Percentiles rank a stretch among this genome's conserved stretches.
Evolutionary conservation across 2,113 vertebrate genomes (phyloP).

Genomic region (Indri indri): DNA sequence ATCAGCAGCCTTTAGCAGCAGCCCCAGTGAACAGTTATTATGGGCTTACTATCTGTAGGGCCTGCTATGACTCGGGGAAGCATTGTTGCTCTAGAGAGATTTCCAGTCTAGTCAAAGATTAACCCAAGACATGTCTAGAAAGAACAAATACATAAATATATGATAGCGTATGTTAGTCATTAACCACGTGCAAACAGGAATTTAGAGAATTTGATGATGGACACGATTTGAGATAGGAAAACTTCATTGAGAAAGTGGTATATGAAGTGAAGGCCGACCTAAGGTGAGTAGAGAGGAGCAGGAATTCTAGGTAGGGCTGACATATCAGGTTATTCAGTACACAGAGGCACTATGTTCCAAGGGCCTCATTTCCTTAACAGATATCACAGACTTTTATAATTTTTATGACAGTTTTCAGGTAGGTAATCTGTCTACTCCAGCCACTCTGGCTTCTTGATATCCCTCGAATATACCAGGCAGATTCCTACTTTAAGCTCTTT

Average conservation of each 20-base stretch:
- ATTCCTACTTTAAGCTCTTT: neutral
- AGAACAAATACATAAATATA: neutral
- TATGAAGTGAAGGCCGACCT: no score
- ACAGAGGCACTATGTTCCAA: neutral
- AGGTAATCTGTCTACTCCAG: neutral
- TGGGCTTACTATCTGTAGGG: neutral
- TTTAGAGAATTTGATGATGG: neutral
- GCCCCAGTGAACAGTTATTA: neutral
- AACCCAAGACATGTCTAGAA: neutral
- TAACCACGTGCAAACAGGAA: neutral
- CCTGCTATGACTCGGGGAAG: neutral
- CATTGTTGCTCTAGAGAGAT: neutral
- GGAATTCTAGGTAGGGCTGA: neutral
- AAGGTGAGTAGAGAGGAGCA: neutral
- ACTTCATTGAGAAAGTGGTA: neutral
- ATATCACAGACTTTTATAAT: neutral
- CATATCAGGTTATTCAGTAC: neutral
- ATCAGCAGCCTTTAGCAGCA: neutral
- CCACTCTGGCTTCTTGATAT: neutral
- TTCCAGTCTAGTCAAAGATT: neutral
- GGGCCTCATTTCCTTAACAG: neutral
- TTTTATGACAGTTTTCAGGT: neutral
- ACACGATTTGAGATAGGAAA: neutral
- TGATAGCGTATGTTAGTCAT: no score
- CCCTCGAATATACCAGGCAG: neutral